Evolutionary conservation across 2,113 vertebrate genomes (phyloP).

Genomic region (Odontophorus gujanensis): DNA sequence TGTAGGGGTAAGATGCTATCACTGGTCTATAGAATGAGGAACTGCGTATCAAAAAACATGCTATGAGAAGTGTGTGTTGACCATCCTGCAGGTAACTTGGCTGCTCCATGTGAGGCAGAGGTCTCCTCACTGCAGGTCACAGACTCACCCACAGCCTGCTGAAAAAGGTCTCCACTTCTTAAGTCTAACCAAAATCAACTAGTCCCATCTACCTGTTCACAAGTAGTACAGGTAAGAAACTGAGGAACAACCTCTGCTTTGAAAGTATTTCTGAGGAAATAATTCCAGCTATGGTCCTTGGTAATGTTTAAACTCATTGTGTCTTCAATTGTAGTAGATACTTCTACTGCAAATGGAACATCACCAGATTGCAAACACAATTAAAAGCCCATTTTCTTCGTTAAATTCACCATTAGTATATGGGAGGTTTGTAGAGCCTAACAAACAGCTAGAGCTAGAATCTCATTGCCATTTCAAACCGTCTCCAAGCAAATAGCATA

Average conservation of each 20-base stretch:
- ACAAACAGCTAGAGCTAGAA: conserved; percentile 14
- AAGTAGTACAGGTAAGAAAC: background rate
- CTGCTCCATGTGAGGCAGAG: background rate
- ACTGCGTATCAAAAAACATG: background rate
- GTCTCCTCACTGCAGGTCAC: background rate
- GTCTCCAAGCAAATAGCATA: conserved; percentile 54
- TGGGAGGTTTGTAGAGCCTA: conserved; percentile 12
- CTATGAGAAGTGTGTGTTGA: accelerated
- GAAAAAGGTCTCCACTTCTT: background rate
- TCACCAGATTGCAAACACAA: conserved; percentile 43
- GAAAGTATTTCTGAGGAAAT: background rate
- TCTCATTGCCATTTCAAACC: background rate
- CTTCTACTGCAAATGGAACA: conserved; percentile 1
- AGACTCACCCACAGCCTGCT: background rate
- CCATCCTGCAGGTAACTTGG: background rate
- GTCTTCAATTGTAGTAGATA: background rate
- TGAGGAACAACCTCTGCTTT: background rate
- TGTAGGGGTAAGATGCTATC: background rate
- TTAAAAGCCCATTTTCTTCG: conserved; percentile 51
- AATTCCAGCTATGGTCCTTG: background rate
- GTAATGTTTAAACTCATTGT: conserved; percentile 3
- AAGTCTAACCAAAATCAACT: background rate
- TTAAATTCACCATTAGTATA: conserved; percentile 49
- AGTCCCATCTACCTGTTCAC: background rate
- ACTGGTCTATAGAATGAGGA: background rate